Evolutionary conservation across 2,797 vertebrate genomes (phyloP).

Genomic region (Taenioides sp.): DNA sequence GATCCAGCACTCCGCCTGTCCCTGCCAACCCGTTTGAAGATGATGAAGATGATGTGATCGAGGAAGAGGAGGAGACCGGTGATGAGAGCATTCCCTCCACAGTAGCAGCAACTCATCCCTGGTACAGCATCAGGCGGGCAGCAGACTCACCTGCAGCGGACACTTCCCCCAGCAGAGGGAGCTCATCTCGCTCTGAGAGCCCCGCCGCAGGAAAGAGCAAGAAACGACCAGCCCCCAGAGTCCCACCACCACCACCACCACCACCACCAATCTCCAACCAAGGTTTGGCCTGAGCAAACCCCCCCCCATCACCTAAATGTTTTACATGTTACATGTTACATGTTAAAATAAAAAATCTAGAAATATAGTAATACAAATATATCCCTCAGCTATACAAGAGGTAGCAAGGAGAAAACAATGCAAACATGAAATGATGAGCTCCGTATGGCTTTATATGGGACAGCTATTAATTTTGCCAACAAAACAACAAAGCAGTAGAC

Average conservation of each 20-base stretch:
- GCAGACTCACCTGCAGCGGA: conserved; percentile 60
- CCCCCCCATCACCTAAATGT: too few species aligned
- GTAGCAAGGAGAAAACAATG: too few species aligned
- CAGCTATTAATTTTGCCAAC: too few species aligned
- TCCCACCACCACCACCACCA: conserved; percentile 72
- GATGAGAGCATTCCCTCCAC: conserved; percentile 66
- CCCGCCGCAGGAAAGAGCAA: conserved; percentile 80
- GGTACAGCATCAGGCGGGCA: conserved; percentile 87
- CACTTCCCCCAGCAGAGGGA: conserved; percentile 60
- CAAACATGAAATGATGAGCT: too few species aligned
- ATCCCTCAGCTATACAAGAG: too few species aligned
- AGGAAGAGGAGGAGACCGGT: conserved; percentile 40
- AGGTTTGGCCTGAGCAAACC: conserved; percentile 68
- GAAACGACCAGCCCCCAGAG: conserved; percentile 87
- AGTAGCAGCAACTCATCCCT: conserved; percentile 82
- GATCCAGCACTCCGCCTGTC: conserved; percentile 71
- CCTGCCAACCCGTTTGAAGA: conserved; percentile 91
- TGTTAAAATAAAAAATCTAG: too few species aligned
- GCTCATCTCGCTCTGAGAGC: conserved; percentile 63
- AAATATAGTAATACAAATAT: too few species aligned
- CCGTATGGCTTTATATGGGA: too few species aligned
- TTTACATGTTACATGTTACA: too few species aligned
- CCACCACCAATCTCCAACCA: conserved; percentile 71
- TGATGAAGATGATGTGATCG: conserved; percentile 59
- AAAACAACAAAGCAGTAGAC: too few species aligned